Conservation (phyloP, 2,888 invertebrate species). For the Rutpela maculata region DNA sequence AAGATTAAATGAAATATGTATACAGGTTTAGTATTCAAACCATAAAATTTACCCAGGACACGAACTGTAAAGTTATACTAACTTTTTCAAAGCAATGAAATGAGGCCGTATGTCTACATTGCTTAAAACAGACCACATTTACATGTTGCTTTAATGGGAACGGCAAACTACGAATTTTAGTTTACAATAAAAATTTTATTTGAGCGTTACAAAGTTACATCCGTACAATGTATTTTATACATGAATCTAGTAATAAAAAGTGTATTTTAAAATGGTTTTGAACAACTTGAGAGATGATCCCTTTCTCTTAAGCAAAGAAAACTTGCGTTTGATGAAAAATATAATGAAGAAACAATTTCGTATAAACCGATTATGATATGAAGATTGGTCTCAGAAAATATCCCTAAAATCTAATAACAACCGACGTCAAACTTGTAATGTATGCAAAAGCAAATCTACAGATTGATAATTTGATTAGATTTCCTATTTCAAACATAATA, state of each 20-base stretch:
- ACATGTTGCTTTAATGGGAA: conserved; percentile 17
- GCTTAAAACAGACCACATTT: conserved; percentile 15
- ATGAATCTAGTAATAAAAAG: background rate
- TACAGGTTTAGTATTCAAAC: conserved; percentile 14
- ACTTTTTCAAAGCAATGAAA: background rate
- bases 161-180: background rate
- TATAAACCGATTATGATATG: background rate
- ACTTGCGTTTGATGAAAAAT: background rate
- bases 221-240: background rate
- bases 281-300: too few species aligned
- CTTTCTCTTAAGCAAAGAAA: too few species aligned
- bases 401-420: background rate
- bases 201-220: background rate
- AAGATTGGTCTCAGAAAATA: background rate
- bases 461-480: too few species aligned
- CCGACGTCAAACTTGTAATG: background rate
- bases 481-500: too few species aligned
- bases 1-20: conserved; percentile 17
- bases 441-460: background rate
- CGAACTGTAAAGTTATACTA: background rate
- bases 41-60: background rate
- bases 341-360: background rate
- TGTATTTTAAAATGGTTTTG: too few species aligned
- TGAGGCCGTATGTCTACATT: conserved; percentile 13
- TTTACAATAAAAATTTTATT: conserved; percentile 22